Conservation (phyloP, 2,888 invertebrate genomes). For the Priocnemis perturbator region DNA sequence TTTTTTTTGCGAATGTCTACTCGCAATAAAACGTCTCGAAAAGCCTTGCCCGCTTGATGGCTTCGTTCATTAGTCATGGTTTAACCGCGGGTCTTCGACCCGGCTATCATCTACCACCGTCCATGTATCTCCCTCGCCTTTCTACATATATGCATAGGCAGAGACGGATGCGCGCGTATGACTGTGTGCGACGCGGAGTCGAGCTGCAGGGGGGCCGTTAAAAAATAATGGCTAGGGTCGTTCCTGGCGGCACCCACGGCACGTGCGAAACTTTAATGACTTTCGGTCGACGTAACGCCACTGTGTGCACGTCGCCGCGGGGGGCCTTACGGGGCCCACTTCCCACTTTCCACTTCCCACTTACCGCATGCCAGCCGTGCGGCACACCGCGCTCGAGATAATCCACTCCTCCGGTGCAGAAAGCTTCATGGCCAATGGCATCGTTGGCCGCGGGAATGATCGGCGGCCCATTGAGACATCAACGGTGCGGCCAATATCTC, state of each 20-base stretch:
- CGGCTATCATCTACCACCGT: no score
- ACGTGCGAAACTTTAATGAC: constrained; percentile 65
- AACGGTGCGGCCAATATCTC: constrained; percentile 7
- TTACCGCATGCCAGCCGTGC: constrained; percentile 20
- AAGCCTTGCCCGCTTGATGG: constrained; percentile 29
- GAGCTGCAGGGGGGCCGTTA: constrained; percentile 50
- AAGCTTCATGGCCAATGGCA: constrained; percentile 21
- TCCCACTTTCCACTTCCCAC: neutral
- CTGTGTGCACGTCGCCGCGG: constrained; percentile 3
- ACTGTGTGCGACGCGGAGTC: constrained; percentile 6
- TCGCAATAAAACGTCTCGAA: constrained; percentile 29
- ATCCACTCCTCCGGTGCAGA: constrained; percentile 43
- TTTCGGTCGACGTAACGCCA: constrained; percentile 44
- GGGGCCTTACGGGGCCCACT: neutral
- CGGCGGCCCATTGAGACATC: neutral
- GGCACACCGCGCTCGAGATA: constrained; percentile 44
- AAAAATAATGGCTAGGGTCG: constrained; percentile 61
- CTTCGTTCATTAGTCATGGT: constrained; percentile 60
- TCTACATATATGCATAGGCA: constrained; percentile 6
- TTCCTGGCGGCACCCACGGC: constrained; percentile 41
- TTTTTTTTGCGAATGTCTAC: constrained; percentile 13
- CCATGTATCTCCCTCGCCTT: constrained; percentile 1
- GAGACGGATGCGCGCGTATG: neutral
- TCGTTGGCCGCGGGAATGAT: neutral
- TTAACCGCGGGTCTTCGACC: constrained; percentile 48